Evolutionary conservation across 2,797 vertebrate genomes (phyloP), one percentile per base, ranked within the genome.

Genomic region (Myotis myotis): DNA sequence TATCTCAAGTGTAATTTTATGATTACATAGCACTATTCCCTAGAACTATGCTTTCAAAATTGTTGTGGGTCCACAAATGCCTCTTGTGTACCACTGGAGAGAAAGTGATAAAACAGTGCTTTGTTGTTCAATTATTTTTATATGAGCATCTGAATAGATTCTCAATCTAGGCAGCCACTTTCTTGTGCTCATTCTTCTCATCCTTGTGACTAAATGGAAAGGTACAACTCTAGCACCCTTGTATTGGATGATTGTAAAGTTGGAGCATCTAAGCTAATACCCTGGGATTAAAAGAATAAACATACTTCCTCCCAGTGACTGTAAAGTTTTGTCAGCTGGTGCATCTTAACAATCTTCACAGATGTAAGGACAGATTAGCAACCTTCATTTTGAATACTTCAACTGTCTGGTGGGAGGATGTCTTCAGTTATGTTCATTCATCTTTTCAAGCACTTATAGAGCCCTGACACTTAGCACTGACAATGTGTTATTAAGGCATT

Each of bases 91-190:
- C 97, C 98, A 92, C 96, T 96, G 97, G 95, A 98, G 98, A 98
- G 98, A 98, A 99, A 98, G 98, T 98, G 98, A 98, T 99, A 99
- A 99, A 99, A 98, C 88, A 97, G 97, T 97, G 97, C 98, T 98
- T 98, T 97, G 94, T 96, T 98, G 98, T 98, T 98, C 98, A 99
- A 94, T 98, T 98, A 98, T 98, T 98, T 99, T 98, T 97, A 98
- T 98, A 97, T 98, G 98, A 98, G 91, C 85, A 44, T 96, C 96
- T 98, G 97, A 98, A 98, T 96, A 96, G 97, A 98, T 98, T 99
- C 98, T 98, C 97, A 98, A 70, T 95, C 98, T 98, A 98, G 96
- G 97, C 87, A 97, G 95, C 79, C 82, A 89, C 74, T 93, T 60
- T 93, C 95, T 91, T 87, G 97, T 97, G 97, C 96, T 98, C 95